These are phyloP conservation scores for Rafetus swinhoei DNA, from an alignment of 2,113 vertebrate genomes.

Conservation along the genomic window DNA sequence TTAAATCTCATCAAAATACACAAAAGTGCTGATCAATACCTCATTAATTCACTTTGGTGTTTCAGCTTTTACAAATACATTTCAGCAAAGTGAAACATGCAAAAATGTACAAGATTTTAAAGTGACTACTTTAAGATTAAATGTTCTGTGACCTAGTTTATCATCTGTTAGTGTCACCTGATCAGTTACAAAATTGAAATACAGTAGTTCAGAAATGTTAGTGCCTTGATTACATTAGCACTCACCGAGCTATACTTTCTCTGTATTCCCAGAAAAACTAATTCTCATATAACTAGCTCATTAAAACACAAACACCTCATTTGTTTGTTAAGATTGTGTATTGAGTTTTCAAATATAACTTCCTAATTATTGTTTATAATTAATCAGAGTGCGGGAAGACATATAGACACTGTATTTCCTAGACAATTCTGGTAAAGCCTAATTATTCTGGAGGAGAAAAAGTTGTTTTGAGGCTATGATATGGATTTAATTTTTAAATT, in stretches of 20 bases:
- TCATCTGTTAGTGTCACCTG: not conserved
- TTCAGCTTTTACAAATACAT: not conserved
- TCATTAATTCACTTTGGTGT: not conserved
- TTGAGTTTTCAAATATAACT: not conserved
- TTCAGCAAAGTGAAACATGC: not conserved
- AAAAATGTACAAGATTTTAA: not conserved
- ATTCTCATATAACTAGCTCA: not conserved
- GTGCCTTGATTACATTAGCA: not conserved
- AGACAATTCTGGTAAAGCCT: not conserved
- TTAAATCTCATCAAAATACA: conserved; percentile 45
- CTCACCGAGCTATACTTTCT: fast-evolving
- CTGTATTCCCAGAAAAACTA: not conserved
- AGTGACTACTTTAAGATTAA: not conserved
- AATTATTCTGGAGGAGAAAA: not conserved
- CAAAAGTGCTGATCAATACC: not conserved
- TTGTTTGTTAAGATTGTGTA: not conserved
- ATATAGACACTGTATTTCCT: fast-evolving
- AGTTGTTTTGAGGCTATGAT: not conserved
- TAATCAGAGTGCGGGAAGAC: not conserved
- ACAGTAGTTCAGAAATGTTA: not conserved
- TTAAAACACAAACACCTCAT: not conserved
- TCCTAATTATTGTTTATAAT: not conserved
- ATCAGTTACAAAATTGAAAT: not conserved
- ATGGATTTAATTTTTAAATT: not conserved
- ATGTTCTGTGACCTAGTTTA: not conserved